These are phyloP conservation scores for Myiozetetes cayanensis DNA, from an alignment of 2,113 vertebrate genomes.

Conservation along the genomic window DNA sequence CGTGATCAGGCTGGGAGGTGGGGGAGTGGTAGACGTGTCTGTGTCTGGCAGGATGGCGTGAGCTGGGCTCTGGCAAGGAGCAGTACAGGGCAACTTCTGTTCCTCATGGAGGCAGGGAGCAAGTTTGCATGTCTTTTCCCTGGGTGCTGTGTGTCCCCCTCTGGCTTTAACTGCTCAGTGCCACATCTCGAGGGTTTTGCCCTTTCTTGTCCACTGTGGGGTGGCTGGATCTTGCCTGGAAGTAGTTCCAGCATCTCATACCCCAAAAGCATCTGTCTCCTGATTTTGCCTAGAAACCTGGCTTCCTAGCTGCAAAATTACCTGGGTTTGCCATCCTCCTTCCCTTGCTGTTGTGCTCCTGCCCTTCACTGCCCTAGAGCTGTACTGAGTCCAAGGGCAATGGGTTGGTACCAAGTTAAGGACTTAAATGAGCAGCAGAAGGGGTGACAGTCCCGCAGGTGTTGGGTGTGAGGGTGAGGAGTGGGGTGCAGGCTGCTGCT, in stretches of 20 bases:
- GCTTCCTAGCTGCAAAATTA: background rate
- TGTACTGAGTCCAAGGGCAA: background rate
- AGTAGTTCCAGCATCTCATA: background rate
- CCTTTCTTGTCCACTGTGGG: background rate
- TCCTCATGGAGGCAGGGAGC: background rate
- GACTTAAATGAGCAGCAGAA: background rate
- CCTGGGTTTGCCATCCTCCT: background rate
- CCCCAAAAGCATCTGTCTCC: background rate
- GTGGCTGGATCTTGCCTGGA: background rate
- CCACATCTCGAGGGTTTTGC: background rate
- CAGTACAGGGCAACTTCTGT: background rate
- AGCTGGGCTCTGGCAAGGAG: background rate
- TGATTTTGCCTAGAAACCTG: background rate
- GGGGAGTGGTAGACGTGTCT: background rate
- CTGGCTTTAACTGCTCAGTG: background rate
- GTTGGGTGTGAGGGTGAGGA: background rate
- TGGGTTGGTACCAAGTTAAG: background rate
- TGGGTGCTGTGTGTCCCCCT: rapidly evolving
- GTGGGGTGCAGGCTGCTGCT: background rate
- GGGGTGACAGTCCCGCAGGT: background rate
- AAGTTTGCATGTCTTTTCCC: background rate
- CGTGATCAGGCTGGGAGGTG: background rate
- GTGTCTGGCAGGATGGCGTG: rapidly evolving
- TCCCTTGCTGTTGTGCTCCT: background rate
- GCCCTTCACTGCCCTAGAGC: background rate